phyloP scores from a whole-genome alignment of 2,113 vertebrate species.

The Bubo scandiacus region DNA sequence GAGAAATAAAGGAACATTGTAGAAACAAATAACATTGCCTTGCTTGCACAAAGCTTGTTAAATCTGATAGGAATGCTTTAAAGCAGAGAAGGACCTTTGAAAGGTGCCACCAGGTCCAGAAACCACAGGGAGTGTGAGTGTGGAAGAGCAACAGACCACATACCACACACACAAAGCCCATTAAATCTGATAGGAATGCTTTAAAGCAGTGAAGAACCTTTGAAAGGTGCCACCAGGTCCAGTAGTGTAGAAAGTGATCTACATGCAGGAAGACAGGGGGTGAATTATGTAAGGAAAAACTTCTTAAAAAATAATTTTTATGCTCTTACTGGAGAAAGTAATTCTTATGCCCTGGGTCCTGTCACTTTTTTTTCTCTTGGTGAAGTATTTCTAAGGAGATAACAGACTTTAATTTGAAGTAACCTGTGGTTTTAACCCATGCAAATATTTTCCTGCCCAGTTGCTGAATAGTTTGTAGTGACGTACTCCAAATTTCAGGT shows the following conservation, averaged over 20 bases:
- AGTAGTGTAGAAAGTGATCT: background rate
- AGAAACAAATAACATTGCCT: background rate
- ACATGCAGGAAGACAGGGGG: background rate
- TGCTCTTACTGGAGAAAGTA: background rate
- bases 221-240: background rate
- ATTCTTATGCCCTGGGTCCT: background rate
- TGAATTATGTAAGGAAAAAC: background rate
- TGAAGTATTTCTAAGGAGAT: background rate
- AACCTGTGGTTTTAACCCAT: background rate
- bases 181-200: background rate
- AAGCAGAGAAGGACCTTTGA: background rate
- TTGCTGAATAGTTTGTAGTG: background rate
- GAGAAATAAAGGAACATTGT: background rate
- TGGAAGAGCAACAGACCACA: too few relatives aligned
- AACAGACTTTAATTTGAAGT: background rate
- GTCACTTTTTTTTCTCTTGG: background rate
- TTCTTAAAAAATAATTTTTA: background rate
- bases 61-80: background rate
- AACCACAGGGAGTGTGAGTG: too few relatives aligned
- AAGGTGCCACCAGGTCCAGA: background rate
- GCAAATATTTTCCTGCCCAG: background rate
- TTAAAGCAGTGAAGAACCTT: background rate
- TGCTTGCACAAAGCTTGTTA: background rate
- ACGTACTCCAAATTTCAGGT: background rate
- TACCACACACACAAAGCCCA: background rate